Percentiles rank a stretch among this genome's conserved stretches.
phyloP scores from a whole-genome alignment of 2,113 vertebrate genomes.

The Miniopterus natalensis region DNA sequence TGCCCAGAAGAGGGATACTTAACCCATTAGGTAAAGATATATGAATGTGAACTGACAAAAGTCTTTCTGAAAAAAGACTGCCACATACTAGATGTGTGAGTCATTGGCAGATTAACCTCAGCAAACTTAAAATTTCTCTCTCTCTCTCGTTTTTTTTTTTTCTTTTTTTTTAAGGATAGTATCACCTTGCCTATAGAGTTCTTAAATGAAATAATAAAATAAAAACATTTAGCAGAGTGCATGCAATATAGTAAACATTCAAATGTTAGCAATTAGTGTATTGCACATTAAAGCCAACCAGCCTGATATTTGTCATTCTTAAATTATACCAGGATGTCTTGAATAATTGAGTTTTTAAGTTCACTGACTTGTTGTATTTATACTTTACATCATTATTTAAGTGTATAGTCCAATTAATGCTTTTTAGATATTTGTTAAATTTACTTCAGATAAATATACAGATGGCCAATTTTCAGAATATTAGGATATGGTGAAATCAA shows the following conservation, averaged over 20 bases:
- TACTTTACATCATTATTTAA: conserved; percentile 4
- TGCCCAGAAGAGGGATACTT: neutral
- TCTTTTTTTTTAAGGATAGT: neutral
- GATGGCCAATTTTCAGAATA: neutral
- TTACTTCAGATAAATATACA: neutral
- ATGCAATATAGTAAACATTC: neutral
- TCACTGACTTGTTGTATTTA: conserved; percentile 30
- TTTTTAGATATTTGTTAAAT: conserved; percentile 53
- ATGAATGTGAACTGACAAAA: neutral
- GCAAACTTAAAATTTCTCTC: neutral
- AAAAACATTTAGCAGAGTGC: neutral
- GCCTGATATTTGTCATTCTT: neutral
- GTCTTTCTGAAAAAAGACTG: conserved; percentile 9
- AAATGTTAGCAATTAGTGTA: conserved; percentile 39
- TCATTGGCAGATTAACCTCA: neutral
- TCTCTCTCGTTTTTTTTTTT: no score
- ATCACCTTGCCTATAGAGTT: neutral
- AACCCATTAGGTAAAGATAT: neutral
- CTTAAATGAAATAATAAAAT: conserved; percentile 55
- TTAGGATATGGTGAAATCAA: neutral
- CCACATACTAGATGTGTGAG: neutral
- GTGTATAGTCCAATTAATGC: neutral
- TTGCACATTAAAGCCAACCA: neutral
- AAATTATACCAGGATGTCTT: conserved; percentile 17
- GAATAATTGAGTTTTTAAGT: conserved; percentile 57